Evolutionary conservation across 2,888 invertebrate species (phyloP), one percentile per base, ranked within the genome.

Genomic region (Macaria notata): DNA sequence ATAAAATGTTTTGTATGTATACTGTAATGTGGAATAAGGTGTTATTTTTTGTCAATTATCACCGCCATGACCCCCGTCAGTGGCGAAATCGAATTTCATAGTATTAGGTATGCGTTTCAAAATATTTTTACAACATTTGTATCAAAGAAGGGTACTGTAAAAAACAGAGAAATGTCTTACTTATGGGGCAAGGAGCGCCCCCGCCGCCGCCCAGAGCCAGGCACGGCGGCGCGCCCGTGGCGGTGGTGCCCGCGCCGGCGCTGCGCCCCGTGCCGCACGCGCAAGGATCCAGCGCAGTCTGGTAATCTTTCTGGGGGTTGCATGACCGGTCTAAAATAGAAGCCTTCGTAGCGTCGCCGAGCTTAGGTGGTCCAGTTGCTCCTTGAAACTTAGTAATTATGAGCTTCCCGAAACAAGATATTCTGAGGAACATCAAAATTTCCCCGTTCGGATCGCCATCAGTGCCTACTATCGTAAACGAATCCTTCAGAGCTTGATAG

Each of bases 301-400:
- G 88, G 48, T 70, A 81, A 33, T 76, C 78, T 66, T 69, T 84
- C 39, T 69, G 70, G 42, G 88, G 86, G 55, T 78, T 76, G 61
- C 89, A 89, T 4, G 89, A 84, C 29, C 86, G 78, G 61, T 87
- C 85, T n/a, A 84, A 74, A 31, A 81, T 67, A 9, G 72, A 61
- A 5, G 76, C 62, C 9, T 64, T 73, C 8, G 62, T 69, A 50
- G 75, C 73, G 9, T 74, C 64, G 36, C 80, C 78, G 46, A 86
- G 54, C 49, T 67, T 78, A 0, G 83, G 79, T 29, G 79, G 78
- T n/a, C 76, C 76, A 49, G 80, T 72, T 29, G 75, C 72, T 29
- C 88, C 88, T 79, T 94, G 94, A 73, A 95, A 95, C 70, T 93
- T 93, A 0, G 95, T 95, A 8, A 94, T 92, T 31, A 95, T 94